Conservation (phyloP, 2,797 vertebrate species). For the Diplodus sargus region DNA sequence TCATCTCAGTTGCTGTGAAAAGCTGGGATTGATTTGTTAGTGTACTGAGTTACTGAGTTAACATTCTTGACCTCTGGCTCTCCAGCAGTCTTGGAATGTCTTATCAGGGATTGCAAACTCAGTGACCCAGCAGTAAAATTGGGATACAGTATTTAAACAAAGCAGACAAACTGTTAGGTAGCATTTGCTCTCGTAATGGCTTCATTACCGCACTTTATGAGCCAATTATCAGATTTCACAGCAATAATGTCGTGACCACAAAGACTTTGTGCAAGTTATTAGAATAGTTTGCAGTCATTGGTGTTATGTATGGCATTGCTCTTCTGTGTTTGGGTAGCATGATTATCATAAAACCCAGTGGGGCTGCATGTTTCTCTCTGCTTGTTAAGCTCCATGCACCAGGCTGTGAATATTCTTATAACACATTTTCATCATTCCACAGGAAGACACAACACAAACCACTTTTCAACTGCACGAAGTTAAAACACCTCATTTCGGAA, state of each 20-base stretch:
- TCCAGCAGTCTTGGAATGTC: slow-evolving; percentile 34
- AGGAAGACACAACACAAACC: neutral
- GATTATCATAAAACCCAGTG: slow-evolving; percentile 2
- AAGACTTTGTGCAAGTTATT: neutral
- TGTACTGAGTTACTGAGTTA: slow-evolving; percentile 59
- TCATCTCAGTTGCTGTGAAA: slow-evolving; percentile 45
- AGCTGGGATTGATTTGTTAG: slow-evolving; percentile 47
- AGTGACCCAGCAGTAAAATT: slow-evolving; percentile 32
- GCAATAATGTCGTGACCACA: neutral
- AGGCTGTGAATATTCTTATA: neutral
- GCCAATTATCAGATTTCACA: neutral
- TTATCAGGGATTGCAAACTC: slow-evolving; percentile 43
- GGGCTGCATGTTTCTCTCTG: neutral
- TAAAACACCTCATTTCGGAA: slow-evolving; percentile 1
- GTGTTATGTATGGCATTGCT: neutral
- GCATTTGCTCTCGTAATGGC: neutral
- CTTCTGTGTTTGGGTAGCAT: neutral
- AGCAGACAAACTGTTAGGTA: neutral
- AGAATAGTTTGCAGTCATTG: neutral
- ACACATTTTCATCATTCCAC: neutral
- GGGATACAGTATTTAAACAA: slow-evolving; percentile 11
- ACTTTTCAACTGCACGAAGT: neutral
- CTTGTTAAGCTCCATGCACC: neutral
- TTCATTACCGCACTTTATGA: slow-evolving; percentile 6
- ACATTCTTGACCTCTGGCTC: slow-evolving; percentile 53